Evolutionary conservation across 2,888 invertebrate genomes (phyloP), one percentile per base, ranked within the genome.

Genomic region (Muscina levida): DNA sequence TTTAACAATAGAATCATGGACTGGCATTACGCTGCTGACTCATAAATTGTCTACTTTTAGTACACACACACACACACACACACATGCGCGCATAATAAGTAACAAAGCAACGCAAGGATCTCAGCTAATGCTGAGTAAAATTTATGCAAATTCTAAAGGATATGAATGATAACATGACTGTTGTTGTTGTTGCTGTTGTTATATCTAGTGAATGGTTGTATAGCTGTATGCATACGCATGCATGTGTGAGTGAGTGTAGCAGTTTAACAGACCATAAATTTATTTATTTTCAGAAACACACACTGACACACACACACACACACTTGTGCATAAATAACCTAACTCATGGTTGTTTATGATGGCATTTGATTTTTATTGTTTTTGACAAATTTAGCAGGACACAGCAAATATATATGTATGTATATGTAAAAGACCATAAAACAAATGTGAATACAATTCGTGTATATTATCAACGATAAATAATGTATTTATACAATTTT

Each of bases 61-160:
- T n/a, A n/a, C n/a, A n/a, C n/a, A n/a, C n/a, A n/a, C n/a, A n/a
- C n/a, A n/a, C n/a, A n/a, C n/a, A n/a, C n/a, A n/a, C n/a, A n/a
- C n/a, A n/a, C n/a, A n/a, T n/a, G n/a, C n/a, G n/a, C n/a, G n/a
- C 31, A 31, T 31, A 31, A 8, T 8, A 3, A 31, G 31, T 8
- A 31, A 31, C 31, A 31, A 31, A 31, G 8, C 31, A 51, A 19
- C 51, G 39, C 37, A 6, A 19, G 11, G 19, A 37, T 17, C 39
- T 39, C 39, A 4, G 10, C 39, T 59, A 59, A 59, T 59, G 59
- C 39, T 39, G 17, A 39, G 59, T 2, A 10, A n/a, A 56, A 56
- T 56, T 24, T 56, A 56, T 56, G 56, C 56, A 56, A 56, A 56
- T 56, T 6, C 39, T 17, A 59, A 59, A 59, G 15, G 59, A 59